These are phyloP conservation scores for Cavia aperea DNA, from an alignment of 2,113 vertebrate genomes.

Conservation along the genomic window DNA sequence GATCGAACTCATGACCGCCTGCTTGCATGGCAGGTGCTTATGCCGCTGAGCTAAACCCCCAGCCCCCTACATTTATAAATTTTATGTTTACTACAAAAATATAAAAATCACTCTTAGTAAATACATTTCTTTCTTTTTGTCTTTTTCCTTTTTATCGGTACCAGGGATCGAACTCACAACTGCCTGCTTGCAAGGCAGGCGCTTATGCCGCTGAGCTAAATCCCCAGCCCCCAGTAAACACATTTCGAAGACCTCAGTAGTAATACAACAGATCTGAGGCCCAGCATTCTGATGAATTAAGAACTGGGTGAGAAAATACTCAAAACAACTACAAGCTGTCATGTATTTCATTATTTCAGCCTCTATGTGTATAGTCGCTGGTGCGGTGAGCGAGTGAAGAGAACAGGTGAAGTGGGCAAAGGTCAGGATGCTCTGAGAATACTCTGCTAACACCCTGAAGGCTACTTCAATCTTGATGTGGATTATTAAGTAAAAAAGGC, in stretches of 20 bases:
- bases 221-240: not conserved
- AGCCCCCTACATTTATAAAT: not conserved
- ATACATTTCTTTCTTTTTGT: no score
- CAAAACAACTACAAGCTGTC: not conserved
- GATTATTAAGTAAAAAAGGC: not conserved
- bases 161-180: no score
- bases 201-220: no score
- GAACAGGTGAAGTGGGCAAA: not conserved
- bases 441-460: not conserved
- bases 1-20: no score
- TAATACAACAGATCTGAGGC: not conserved
- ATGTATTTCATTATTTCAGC: not conserved
- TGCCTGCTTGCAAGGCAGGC: no score
- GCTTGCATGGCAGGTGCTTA: no score
- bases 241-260: not conserved
- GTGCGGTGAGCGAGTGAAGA: not conserved
- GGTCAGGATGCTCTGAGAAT: not conserved
- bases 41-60: no score
- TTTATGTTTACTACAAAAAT: conserved; percentile 6
- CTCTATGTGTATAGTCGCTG: not conserved
- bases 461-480: not conserved
- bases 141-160: no score
- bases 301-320: not conserved
- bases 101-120: not conserved
- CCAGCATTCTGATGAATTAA: not conserved